Base-by-base conservation (phyloP, 2,888 invertebrate species). In the Aromia moschata region DNA sequence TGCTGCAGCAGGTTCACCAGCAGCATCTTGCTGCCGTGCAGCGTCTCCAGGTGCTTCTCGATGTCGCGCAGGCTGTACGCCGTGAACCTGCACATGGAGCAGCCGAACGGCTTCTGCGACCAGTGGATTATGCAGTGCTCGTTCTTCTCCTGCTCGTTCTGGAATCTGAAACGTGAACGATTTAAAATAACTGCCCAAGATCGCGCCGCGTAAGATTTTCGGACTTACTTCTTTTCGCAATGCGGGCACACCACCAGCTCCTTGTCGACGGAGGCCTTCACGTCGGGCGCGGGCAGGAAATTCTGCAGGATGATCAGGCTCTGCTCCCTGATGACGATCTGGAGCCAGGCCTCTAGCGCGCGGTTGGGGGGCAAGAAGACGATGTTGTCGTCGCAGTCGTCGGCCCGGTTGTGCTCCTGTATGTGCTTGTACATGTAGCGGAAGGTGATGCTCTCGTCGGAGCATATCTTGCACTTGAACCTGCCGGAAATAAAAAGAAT, bases 381-480 rank as follows among this genome's bases (percentile, higher is more conserved):
- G 11, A 70, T 63, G 30, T 68, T 58, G 4, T 59, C 56, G 7
- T 57, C 57, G n/a, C 40, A 49, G 12, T 52, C 37, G n/a, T 38
- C 44, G 9, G 45, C 16, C 14, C 58, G 38, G 56, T 62, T 87
- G 44, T 83, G 83, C 1, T 80, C 80, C 7, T 68, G 63, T 60
- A 84, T 83, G 70, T 89, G 89, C 1, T 84, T 84, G 16, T 80
- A 76, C 14, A 88, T 78, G 0, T 84, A 82, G 1, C 77, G 80
- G 60, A 81, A 83, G 67, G 85, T 86, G 64, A 86, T 85, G 0
- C 85, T 84, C 62, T 83, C 83, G 70, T 85, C 86, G 0, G 83
- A 80, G 70, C 89, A 89, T 1, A 81, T 73, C 12, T 80, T 81
- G 70, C 89, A 89, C 12, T 82, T 81, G 83, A 84, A 89, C 67